Evolutionary conservation across 2,797 vertebrate genomes (phyloP), one percentile per base, ranked within the genome.

Genomic region (Cheirogaleus major): DNA sequence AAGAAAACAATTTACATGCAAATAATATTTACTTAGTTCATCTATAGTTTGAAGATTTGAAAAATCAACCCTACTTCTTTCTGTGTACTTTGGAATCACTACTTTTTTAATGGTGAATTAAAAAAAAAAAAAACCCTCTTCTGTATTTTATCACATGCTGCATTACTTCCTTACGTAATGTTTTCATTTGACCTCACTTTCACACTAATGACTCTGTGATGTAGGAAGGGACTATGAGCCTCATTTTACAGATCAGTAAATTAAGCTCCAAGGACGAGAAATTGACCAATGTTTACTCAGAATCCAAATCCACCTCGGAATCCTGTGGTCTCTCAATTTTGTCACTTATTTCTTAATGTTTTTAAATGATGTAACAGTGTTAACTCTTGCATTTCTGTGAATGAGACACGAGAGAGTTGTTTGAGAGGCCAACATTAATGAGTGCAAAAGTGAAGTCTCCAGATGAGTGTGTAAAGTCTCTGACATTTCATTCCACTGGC

Each of bases 391-490:
- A 63, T 59, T 48, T 63, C 43, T 27, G 69, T 30, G 67, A 48
- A 22, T n/a, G 89, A 73, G 35, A 52, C 3, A 25, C 35, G 0
- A 0, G 13, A 18, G 38, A 23, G 18, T 3, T 38, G 23, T 45
- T 32, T 14, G 30, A 48, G 70, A 41, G 38, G 15, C 0, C 7
- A 25, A 7, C 43, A 1, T 30, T 35, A 27, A 25, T 43, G 38
- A 35, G 7, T 15, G 4, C 4, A 7, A 41, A 41, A 15, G 41
- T 8, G 32, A 70, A 12, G 30, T 11, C 35, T 80, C 35, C 9
- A 35, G 27, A 5, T 18, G 18, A 76, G 7, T 0, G 3, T 41
- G 1, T 22, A 6, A 35, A 35, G 30, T 1, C 22, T 0, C 13
- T 43, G 9, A 14, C 13, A 2, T 82, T 67, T 57, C 35, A 35